Evolutionary conservation across 1,140 invertebrate species (phyloP), one percentile per base, ranked within the genome.

Genomic region (Neodiprion fabricii): DNA sequence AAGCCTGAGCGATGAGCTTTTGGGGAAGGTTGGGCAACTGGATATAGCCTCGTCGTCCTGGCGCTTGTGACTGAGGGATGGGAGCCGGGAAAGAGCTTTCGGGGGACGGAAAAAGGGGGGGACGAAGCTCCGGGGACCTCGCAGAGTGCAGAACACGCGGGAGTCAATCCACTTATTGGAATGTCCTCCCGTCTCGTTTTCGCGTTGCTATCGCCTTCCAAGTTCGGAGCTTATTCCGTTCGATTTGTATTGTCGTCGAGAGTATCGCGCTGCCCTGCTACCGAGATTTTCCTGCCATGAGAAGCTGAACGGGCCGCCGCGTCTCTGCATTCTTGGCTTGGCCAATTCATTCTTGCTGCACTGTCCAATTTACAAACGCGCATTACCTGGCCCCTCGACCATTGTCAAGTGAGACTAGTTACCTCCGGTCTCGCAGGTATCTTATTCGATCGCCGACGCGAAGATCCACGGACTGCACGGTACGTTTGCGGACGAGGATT

Each of bases 91-190:
- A 53, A 76, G 68, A 8, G 47, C 49, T 21, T 21, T 12, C 21
- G 67, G 48, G 71, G 68, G 75, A 50, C 48, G 71, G 61, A 40
- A 61, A 61, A 61, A 69, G 67, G 61, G 66, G 48, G 65, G 28
- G 69, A 72, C 28, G 67, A 50, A 73, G 76, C 75, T 65, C 68
- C 40, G 50, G 72, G 65, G 53, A 21, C 48, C 9, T 78, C 74
- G 78, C 68, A 69, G 67, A 68, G 71, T 72, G 80, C 73, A 70
- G 78, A 74, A 78, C 80, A 78, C 72, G 76, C 79, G 76, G 77
- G 76, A 84, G 82, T 85, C 82, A 83, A 84, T 85, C 83, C 81
- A 85, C 80, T 82, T 83, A 84, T 85, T 85, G 84, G 79, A 82
- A 83, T 83, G 81, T 79, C n/a, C 78, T 75, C 76, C 75, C 76